phyloP scores from a whole-genome alignment of 2,113 vertebrate species.

The Cettia cetti region DNA sequence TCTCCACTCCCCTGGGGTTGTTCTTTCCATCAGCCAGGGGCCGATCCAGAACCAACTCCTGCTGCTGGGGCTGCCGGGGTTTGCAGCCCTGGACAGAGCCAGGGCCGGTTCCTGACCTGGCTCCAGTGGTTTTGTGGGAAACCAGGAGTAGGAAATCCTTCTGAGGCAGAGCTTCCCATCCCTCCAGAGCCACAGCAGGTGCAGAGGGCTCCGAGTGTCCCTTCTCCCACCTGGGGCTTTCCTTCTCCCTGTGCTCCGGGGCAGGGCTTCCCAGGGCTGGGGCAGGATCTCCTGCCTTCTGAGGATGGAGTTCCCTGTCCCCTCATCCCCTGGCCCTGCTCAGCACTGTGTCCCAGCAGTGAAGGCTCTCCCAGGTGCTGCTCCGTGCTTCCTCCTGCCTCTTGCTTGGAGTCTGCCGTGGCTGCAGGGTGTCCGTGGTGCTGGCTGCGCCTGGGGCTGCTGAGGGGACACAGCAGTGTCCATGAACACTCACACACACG shows the following conservation, averaged over 20 bases:
- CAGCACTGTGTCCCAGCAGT: accelerated
- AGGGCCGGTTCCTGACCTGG: not conserved
- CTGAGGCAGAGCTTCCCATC: not conserved
- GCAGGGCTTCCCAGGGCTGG: not conserved
- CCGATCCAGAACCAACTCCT: not conserved
- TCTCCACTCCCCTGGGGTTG: not conserved
- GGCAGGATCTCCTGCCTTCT: not conserved
- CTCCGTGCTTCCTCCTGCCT: not conserved
- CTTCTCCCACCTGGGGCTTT: not conserved
- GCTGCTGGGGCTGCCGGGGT: not conserved
- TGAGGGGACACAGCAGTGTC: not conserved
- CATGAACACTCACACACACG: accelerated
- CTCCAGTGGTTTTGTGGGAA: not conserved
- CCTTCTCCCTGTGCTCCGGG: not conserved
- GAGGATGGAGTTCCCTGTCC: not conserved
- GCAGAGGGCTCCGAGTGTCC: accelerated
- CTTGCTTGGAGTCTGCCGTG: accelerated
- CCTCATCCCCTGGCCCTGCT: not conserved
- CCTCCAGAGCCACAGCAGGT: accelerated
- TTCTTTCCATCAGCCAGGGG: not conserved
- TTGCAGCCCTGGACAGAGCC: not conserved
- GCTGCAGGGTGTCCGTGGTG: accelerated
- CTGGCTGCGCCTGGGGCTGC: not conserved
- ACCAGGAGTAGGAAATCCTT: accelerated
- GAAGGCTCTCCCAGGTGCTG: not conserved